Evolutionary conservation across 2,888 invertebrate species (phyloP), one percentile per base, ranked within the genome.

Genomic region (Drosophila leonis): DNA sequence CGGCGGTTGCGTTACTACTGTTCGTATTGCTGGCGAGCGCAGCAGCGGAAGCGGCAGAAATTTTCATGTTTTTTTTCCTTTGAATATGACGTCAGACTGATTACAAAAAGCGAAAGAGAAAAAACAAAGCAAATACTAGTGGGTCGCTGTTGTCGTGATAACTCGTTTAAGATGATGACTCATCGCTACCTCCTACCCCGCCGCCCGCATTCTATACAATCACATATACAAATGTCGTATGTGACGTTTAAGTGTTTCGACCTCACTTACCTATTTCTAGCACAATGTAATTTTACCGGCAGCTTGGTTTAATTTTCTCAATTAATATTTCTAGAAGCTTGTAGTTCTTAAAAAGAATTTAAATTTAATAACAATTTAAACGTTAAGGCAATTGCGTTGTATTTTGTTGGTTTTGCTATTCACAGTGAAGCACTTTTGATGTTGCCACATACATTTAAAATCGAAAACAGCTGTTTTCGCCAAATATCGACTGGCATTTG

Each of bases 11-110:
- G 68, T 37, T 66, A 31, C 27, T 61, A 79, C 66, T 82, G 62
- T 55, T 70, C 8, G 72, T 39, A 57, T 56, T 85, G 48, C 57
- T 55, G 37, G 65, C 57, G 12, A 80, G 56, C 24, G 75, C 70
- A 56, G 65, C 73, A 41, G 72, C 63, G 64, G 68, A 68, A 35
- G 78, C 76, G 51, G 82, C 77, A 52, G 89, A 84, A 44, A 83
- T 91, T 87, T 90, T 90, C 89, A 89, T n/a, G n/a, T 89, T 49
- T 49, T 61, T 60, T 54, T 83, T 65, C 68, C 42, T 46, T 49
- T 46, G 54, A 57, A 57, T 69, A 78, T 90, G 86, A 86, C 90
- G 90, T 90, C 88, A 85, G 60, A 54, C 75, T 81, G 69, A 71
- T 75, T 78, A 54, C 54, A 52, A 49, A 42, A 57, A 63, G 48